phyloP scores from a whole-genome alignment of 2,888 invertebrate genomes.

The Masnerella sp. region DNA sequence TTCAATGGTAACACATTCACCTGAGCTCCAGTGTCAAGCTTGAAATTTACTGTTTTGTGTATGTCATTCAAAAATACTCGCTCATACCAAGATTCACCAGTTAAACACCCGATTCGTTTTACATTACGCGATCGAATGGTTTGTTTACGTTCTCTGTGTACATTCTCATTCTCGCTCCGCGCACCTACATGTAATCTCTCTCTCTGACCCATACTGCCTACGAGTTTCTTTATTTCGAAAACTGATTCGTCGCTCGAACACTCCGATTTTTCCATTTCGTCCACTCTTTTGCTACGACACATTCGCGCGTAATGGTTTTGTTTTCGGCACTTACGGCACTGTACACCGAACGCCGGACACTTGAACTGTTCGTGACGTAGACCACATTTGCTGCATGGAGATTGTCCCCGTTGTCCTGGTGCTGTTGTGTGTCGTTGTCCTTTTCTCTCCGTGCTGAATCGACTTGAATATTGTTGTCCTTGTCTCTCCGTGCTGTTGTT shows the following conservation, averaged over 20 bases:
- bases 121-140: neutral
- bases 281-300: constrained; percentile 27
- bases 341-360: constrained; percentile 49
- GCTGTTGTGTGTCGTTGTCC: neutral
- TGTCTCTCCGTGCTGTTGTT: neutral
- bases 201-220: neutral
- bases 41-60: too few relatives aligned
- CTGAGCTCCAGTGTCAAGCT: constrained; percentile 21
- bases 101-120: neutral
- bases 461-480: neutral
- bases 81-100: constrained; percentile 2
- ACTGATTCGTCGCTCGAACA: constrained; percentile 2
- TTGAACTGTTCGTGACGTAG: constrained; percentile 14
- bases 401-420: constrained; percentile 11
- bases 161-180: neutral
- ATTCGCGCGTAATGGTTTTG: constrained; percentile 51
- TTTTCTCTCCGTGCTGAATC: too few relatives aligned
- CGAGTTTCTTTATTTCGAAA: neutral
- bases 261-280: constrained; percentile 11
- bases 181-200: neutral
- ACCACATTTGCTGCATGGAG: constrained; percentile 46
- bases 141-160: neutral
- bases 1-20: constrained; percentile 14
- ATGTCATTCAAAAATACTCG: too few relatives aligned
- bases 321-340: constrained; percentile 39